Evolutionary conservation across 2,113 vertebrate genomes (phyloP), one percentile per base, ranked within the genome.

Genomic region (Tupaia chinensis): DNA sequence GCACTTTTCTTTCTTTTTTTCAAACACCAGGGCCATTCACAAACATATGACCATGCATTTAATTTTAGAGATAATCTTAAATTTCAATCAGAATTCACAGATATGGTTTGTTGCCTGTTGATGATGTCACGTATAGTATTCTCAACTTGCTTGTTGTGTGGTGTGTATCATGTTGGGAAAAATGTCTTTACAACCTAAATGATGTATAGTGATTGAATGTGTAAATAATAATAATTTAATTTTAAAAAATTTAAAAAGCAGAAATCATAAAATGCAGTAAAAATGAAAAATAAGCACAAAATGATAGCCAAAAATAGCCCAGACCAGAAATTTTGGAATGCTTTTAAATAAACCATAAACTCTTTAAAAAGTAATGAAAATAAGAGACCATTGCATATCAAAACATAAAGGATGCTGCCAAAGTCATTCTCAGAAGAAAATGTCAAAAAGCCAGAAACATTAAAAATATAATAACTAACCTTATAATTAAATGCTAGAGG

Each of bases 281-380:
- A 89, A 93, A 4, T 91, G 9, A 23, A 61, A 88, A 87, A 73
- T 60, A 70, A 90, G n/a, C 27, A 77, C 54, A 94, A 90, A 94
- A 84, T 76, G 66, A 80, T 70, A 81, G 32, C 25, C 58, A 23
- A 27, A 82, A 91, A 53, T 85, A 91, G 73, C 34, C 44, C 29
- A 78, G 68, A 72, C 19, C 56, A 54, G 86, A 87, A 70, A 76
- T 76, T 91, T 89, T 74, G 74, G 44, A 65, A 65, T 72, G 66
- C 72, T 95, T 84, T 94, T 76, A 92, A 89, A 65, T 86, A 74
- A 95, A 93, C 68, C 79, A 89, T 72, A 44, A 72, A 34, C 76
- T 90, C 58, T 80, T 87, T 93, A 82, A 90, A 89, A 78, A 77
- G 63, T 61, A 89, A 58, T 27, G 89, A 94, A 96, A 79, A 70